Evolutionary conservation across 1,140 invertebrate species (phyloP).

Genomic region (Hycleus phaleratus): DNA sequence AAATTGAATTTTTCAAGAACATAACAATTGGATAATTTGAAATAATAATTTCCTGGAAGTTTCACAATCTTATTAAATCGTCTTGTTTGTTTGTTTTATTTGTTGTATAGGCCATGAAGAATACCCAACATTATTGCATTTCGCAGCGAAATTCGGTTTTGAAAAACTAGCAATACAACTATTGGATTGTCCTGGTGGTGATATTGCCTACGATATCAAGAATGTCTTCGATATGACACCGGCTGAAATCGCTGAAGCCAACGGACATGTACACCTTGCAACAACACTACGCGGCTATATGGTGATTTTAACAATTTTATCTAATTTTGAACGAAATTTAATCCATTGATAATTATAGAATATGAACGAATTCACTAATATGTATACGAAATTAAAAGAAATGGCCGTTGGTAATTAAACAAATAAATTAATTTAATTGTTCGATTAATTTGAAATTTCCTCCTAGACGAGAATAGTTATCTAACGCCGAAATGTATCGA

Average conservation of each 20-base stretch:
- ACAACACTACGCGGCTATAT: slow-evolving; percentile 67
- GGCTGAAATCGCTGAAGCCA: slow-evolving; percentile 67
- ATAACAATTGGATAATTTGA: no score
- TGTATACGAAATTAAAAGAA: slow-evolving; percentile 76
- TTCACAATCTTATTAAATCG: neutral
- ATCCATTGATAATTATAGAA: slow-evolving; percentile 42
- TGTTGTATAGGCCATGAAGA: slow-evolving; percentile 59
- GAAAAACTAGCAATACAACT: slow-evolving; percentile 74
- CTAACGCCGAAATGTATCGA: slow-evolving; percentile 15
- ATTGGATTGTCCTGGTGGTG: slow-evolving; percentile 75
- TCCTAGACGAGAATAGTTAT: slow-evolving; percentile 11
- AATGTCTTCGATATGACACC: slow-evolving; percentile 74
- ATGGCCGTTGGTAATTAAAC: slow-evolving; percentile 43
- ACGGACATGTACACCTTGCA: slow-evolving; percentile 61
- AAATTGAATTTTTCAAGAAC: no score
- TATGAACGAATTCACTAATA: slow-evolving; percentile 72
- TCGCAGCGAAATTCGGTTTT: slow-evolving; percentile 76
- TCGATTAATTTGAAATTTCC: neutral
- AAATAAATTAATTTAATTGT: no score
- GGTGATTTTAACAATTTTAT: slow-evolving; percentile 42
- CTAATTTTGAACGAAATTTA: slow-evolving; percentile 9
- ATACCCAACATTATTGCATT: slow-evolving; percentile 80
- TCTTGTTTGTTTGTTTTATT: no score
- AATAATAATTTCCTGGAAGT: neutral
- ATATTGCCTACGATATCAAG: slow-evolving; percentile 65